These are phyloP conservation scores for Papilio machaon DNA, from an alignment of 1,140 invertebrate genomes.

Conservation along the genomic window DNA sequence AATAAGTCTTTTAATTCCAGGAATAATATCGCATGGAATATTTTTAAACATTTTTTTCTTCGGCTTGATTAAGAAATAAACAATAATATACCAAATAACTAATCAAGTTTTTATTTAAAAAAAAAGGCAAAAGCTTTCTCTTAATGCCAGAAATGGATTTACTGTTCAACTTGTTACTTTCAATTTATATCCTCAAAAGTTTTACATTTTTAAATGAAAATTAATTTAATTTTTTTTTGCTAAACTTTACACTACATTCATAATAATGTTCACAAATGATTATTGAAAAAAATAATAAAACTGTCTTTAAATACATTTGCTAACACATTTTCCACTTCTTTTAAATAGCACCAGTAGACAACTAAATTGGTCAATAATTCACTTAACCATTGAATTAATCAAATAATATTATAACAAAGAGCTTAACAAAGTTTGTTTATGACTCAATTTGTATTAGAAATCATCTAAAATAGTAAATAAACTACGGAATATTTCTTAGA, in stretches of 20 bases:
- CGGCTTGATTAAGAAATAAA: too few species aligned
- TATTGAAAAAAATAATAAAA: constrained; percentile 17
- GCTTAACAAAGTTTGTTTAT: constrained; percentile 25
- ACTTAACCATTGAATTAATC: neutral
- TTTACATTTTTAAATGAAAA: too few species aligned
- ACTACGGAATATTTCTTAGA: constrained; percentile 18
- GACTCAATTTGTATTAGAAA: constrained; percentile 35
- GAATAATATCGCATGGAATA: too few species aligned
- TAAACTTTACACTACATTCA: neutral
- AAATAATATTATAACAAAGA: constrained; percentile 17
- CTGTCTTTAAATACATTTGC: neutral
- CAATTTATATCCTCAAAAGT: too few species aligned
- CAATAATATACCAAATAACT: too few species aligned
- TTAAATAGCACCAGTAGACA: neutral
- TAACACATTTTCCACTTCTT: neutral
- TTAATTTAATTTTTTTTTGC: too few species aligned
- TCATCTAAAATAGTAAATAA: constrained; percentile 2
- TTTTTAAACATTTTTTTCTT: too few species aligned
- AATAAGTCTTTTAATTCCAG: too few species aligned
- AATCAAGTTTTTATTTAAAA: too few species aligned
- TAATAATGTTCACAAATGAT: neutral
- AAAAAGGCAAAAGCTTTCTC: too few species aligned
- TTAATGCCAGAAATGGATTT: too few species aligned
- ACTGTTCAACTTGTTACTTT: too few species aligned
- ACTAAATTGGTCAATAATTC: neutral